Conservation (phyloP, 1,140 invertebrate genomes). For the Lutraria rhynchaena region DNA sequence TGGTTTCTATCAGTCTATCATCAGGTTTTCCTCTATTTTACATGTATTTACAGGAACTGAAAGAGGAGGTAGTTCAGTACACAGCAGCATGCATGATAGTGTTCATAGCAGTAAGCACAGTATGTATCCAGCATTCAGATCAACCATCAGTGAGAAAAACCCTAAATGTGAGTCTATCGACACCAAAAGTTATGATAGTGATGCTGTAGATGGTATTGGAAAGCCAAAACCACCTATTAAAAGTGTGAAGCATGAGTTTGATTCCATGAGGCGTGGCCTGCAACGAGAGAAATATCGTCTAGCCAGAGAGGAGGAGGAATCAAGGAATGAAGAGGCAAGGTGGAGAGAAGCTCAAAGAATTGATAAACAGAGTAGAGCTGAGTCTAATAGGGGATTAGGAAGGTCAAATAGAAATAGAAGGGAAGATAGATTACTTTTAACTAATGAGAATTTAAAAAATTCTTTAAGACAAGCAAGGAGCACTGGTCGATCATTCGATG, state of each 20-base stretch:
- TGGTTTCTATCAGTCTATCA: no score
- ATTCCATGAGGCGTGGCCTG: conserved; percentile 37
- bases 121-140: conserved; percentile 35
- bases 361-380: conserved; percentile 3
- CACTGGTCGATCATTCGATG: conserved; percentile 42
- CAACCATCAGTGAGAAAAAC: conserved; percentile 33
- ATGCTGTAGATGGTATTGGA: conserved; percentile 11
- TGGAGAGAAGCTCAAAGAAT: conserved; percentile 25
- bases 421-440: conserved; percentile 3
- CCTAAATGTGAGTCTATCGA: conserved; percentile 36
- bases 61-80: conserved; percentile 2
- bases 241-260: conserved; percentile 48
- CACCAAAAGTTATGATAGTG: conserved; percentile 42
- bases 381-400: conserved; percentile 36
- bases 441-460: conserved; percentile 44
- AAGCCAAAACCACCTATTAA: conserved; percentile 27
- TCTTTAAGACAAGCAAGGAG: conserved; percentile 45
- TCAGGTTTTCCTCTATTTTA: no score
- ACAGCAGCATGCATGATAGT: conserved; percentile 19
- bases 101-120: conserved; percentile 52
- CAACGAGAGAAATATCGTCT: conserved; percentile 11
- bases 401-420: conserved; percentile 19
- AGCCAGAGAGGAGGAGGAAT: conserved; percentile 2
- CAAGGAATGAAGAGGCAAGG: conserved; percentile 9
- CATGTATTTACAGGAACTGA: neutral